Evolutionary conservation across 2,888 invertebrate genomes (phyloP).

Genomic region (Julus scandinavius): DNA sequence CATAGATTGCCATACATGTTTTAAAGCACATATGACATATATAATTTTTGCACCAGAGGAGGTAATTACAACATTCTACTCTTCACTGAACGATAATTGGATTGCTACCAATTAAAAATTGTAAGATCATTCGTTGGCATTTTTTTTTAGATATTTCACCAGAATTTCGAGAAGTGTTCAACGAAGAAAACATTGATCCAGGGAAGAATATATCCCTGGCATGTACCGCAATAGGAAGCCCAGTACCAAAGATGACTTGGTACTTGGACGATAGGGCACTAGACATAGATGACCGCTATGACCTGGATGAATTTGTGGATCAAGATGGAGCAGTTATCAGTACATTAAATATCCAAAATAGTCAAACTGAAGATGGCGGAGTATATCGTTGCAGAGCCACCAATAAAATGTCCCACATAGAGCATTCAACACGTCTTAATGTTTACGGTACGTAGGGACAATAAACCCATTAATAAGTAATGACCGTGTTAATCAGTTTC

Average conservation of each 20-base stretch:
- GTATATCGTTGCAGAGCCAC: conserved; percentile 85
- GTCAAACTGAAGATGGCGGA: conserved; percentile 92
- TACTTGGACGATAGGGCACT: conserved; percentile 75
- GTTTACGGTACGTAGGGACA: conserved; percentile 77
- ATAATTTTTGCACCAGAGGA: too few species aligned
- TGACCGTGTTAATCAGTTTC: not conserved
- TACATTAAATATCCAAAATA: conserved; percentile 87
- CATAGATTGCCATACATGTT: too few species aligned
- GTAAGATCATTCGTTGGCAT: not conserved
- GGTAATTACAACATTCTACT: too few species aligned
- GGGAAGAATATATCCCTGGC: conserved; percentile 89
- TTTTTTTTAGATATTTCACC: conserved; percentile 56
- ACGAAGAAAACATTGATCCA: conserved; percentile 88
- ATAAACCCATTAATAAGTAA: conserved; percentile 10
- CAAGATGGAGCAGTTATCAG: conserved; percentile 81
- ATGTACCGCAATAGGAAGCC: conserved; percentile 94
- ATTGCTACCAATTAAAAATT: too few species aligned
- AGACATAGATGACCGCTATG: conserved; percentile 46
- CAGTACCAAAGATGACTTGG: conserved; percentile 94
- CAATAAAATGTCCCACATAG: conserved; percentile 74
- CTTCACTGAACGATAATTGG: too few species aligned
- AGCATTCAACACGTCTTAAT: conserved; percentile 86
- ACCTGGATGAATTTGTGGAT: conserved; percentile 59
- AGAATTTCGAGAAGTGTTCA: conserved; percentile 75
- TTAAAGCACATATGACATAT: too few species aligned